Evolutionary conservation across 1,140 invertebrate species (phyloP).

Genomic region (Meteorus sp.): DNA sequence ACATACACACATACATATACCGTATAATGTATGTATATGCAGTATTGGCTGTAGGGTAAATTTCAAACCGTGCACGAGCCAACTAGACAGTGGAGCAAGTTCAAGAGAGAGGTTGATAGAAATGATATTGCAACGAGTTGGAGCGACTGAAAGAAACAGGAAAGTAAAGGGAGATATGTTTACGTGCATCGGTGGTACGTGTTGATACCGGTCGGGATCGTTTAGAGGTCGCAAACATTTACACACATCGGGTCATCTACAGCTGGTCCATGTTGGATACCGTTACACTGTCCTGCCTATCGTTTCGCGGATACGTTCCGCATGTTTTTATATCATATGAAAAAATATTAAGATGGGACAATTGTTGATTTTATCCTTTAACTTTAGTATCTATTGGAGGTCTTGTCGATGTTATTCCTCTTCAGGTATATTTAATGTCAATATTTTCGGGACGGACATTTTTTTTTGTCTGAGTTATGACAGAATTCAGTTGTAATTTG

Average conservation of each 20-base stretch:
- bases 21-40: constrained; percentile 23
- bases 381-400: too few relatives aligned
- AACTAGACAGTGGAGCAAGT: too few relatives aligned
- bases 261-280: constrained; percentile 46
- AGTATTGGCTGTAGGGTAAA: constrained; percentile 18
- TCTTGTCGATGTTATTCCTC: too few relatives aligned
- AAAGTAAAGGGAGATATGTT: neutral
- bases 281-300: constrained; percentile 38
- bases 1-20: too few relatives aligned
- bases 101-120: too few relatives aligned
- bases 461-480: too few relatives aligned
- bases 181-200: constrained; percentile 8
- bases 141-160: neutral
- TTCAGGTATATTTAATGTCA: too few relatives aligned
- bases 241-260: constrained; percentile 55
- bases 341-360: too few relatives aligned
- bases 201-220: constrained; percentile 34
- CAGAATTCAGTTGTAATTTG: too few relatives aligned
- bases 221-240: constrained; percentile 54
- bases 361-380: too few relatives aligned
- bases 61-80: neutral
- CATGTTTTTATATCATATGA: constrained; percentile 4
- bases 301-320: neutral
- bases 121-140: constrained; percentile 1
- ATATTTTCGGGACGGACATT: too few relatives aligned